Percentiles rank a stretch among this genome's conserved stretches.
phyloP scores from a whole-genome alignment of 92 coral and sea anemone species.

The Porites rus region DNA sequence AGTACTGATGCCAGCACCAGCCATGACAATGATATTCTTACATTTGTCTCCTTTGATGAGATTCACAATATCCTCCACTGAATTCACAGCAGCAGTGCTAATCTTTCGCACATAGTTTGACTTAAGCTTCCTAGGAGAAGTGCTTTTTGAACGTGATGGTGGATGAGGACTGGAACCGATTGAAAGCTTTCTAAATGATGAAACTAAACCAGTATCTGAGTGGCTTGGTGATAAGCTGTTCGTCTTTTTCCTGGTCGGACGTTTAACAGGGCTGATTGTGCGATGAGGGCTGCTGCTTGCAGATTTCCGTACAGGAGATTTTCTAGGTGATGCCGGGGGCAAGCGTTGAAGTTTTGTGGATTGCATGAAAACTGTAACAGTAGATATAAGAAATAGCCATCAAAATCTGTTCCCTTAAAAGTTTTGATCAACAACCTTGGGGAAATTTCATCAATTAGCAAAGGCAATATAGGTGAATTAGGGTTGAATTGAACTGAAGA shows the following conservation, averaged over 20 bases:
- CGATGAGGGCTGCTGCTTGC: constrained; percentile 30
- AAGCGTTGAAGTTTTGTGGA: constrained; percentile 51
- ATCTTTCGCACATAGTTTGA: constrained; percentile 57
- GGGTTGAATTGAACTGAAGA: too few relatives aligned
- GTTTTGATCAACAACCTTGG: too few relatives aligned
- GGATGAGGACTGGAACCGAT: constrained; percentile 73
- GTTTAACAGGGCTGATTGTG: constrained; percentile 30
- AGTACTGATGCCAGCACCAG: constrained; percentile 92
- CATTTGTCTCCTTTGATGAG: constrained; percentile 79
- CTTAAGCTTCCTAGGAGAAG: constrained; percentile 64
- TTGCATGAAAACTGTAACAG: constrained; percentile 54
- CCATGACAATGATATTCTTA: constrained; percentile 86
- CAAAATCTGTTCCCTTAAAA: too few relatives aligned
- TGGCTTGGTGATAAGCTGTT: constrained; percentile 30
- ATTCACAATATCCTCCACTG: constrained; percentile 76
- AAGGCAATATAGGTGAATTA: too few relatives aligned
- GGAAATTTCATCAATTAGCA: too few relatives aligned
- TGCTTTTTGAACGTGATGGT: constrained; percentile 62
- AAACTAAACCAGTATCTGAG: constrained; percentile 76
- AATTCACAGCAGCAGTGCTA: constrained; percentile 50
- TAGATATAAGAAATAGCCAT: background rate
- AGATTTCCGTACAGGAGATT: constrained; percentile 36
- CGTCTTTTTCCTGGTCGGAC: constrained; percentile 7
- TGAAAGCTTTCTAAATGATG: constrained; percentile 78
- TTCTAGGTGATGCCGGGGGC: constrained; percentile 65